These are phyloP conservation scores for Panopea generosa DNA, from an alignment of 2,888 invertebrate genomes.

Conservation along the genomic window DNA sequence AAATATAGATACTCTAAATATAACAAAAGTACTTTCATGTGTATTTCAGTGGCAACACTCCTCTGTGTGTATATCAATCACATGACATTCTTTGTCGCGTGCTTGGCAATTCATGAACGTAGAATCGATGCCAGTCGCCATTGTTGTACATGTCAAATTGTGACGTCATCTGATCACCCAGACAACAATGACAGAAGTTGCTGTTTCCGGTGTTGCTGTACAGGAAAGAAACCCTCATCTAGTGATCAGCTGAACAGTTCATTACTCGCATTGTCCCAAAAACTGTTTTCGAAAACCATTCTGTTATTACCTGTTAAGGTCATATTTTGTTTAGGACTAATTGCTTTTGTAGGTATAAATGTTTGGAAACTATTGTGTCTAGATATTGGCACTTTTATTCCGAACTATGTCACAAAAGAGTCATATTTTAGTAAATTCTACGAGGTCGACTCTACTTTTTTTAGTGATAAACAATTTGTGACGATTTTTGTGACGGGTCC, in stretches of 20 bases:
- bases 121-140: constrained; percentile 47
- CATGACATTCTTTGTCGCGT: constrained; percentile 41
- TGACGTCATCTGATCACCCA: constrained; percentile 31
- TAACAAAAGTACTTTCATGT: neutral
- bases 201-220: constrained; percentile 44
- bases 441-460: no score
- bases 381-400: constrained; percentile 27
- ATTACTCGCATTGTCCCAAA: constrained; percentile 27
- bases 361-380: constrained; percentile 17
- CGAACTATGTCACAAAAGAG: constrained; percentile 18
- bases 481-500: no score
- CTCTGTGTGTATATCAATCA: constrained; percentile 45
- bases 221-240: constrained; percentile 30
- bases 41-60: constrained; percentile 46
- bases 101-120: constrained; percentile 44
- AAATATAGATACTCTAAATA: no score
- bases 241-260: constrained; percentile 39
- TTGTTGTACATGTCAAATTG: constrained; percentile 40
- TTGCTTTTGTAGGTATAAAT: constrained; percentile 15
- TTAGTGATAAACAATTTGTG: no score
- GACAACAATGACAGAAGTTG: constrained; percentile 17
- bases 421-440: constrained; percentile 32
- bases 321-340: neutral
- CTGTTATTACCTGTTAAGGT: constrained; percentile 23
- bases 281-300: constrained; percentile 27